Conservation (phyloP, 2,113 vertebrate genomes). For the Rhombomys opimus region DNA sequence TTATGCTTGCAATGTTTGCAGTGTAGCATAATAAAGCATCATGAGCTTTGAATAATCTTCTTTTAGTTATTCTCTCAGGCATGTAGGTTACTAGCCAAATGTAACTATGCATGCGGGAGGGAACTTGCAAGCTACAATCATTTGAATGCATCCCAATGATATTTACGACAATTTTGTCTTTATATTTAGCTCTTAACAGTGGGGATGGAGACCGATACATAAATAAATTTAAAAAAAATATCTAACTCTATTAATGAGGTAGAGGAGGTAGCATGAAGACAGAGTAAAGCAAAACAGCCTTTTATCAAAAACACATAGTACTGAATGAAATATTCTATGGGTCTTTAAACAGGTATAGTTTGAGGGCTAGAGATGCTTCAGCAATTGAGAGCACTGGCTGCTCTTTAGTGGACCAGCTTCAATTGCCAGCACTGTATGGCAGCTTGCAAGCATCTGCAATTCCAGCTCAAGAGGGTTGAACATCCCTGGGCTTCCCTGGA, state of each 20-base stretch:
- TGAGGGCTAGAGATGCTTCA: neutral
- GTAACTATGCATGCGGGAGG: no score
- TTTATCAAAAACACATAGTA: neutral
- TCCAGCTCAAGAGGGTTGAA: neutral
- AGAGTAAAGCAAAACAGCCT: neutral
- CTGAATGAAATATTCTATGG: conserved; percentile 40
- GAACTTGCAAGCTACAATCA: neutral
- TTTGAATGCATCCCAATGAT: conserved; percentile 23
- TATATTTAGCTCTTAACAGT: conserved; percentile 24
- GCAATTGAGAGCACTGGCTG: neutral
- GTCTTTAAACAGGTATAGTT: neutral
- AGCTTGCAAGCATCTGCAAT: neutral
- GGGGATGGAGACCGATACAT: neutral
- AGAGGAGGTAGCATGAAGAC: neutral
- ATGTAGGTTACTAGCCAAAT: neutral
- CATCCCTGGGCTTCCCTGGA: neutral
- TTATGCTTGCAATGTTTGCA: neutral
- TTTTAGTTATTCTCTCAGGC: neutral
- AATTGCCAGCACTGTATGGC: neutral
- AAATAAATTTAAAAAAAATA: neutral
- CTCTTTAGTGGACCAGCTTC: neutral
- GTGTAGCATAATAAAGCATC: neutral
- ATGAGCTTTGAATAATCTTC: neutral
- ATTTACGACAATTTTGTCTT: neutral
- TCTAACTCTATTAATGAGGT: neutral